Conservation (phyloP, 2,888 invertebrate species). For the Labia minor region DNA sequence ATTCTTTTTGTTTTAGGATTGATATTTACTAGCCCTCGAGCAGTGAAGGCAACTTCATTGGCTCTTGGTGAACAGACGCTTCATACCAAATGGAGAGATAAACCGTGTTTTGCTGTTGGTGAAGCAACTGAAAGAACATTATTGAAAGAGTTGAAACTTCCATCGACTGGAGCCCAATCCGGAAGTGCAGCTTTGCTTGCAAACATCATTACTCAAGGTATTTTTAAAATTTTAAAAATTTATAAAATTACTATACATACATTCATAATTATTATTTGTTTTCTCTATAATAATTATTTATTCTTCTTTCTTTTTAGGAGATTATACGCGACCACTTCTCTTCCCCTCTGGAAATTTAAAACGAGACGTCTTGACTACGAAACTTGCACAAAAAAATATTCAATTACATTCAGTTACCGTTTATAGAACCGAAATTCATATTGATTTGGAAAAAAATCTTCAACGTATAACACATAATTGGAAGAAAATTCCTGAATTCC, state of each 20-base stretch:
- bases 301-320: slow-evolving; percentile 18
- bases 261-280: too few relatives aligned
- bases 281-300: background rate
- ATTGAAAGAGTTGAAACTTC: slow-evolving; percentile 37
- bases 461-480: slow-evolving; percentile 34
- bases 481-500: slow-evolving; percentile 38
- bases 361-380: slow-evolving; percentile 40
- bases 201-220: slow-evolving; percentile 40
- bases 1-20: slow-evolving; percentile 31
- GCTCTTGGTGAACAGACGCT: slow-evolving; percentile 31
- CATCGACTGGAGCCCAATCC: slow-evolving; percentile 42
- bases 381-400: slow-evolving; percentile 37
- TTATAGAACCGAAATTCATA: slow-evolving; percentile 44
- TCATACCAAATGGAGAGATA: slow-evolving; percentile 35
- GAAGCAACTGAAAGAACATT: slow-evolving; percentile 43
- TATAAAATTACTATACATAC: too few relatives aligned
- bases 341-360: slow-evolving; percentile 48
- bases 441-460: slow-evolving; percentile 38
- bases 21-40: slow-evolving; percentile 46
- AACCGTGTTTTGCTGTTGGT: slow-evolving; percentile 44
- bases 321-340: slow-evolving; percentile 38
- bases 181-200: slow-evolving; percentile 45
- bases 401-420: slow-evolving; percentile 40
- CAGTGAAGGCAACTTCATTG: slow-evolving; percentile 37
- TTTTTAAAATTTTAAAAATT: too few relatives aligned